Conservation (phyloP, 2,888 invertebrate genomes). For the Oeneis ivallda region DNA sequence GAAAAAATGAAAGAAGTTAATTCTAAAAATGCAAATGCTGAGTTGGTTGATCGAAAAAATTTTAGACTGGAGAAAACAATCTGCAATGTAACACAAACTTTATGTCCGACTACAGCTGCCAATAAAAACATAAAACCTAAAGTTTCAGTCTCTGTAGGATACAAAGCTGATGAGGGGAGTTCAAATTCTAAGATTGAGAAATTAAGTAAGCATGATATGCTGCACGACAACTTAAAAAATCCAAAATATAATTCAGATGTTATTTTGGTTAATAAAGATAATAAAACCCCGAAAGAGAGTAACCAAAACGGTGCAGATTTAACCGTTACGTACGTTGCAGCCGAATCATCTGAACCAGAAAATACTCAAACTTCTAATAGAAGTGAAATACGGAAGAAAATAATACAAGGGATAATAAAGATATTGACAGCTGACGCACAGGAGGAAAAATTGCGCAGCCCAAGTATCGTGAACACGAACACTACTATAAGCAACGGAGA, state of each 20-base stretch:
- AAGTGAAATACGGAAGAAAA: constrained; percentile 27
- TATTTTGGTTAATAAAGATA: not conserved
- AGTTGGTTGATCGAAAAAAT: not conserved
- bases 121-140: not conserved
- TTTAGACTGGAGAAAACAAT: not conserved
- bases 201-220: not conserved
- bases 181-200: not conserved
- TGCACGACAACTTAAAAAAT: not conserved
- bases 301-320: not conserved
- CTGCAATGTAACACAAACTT: not conserved
- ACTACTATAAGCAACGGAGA: constrained; percentile 45
- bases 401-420: constrained; percentile 31
- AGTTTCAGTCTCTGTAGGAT: not conserved
- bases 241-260: not conserved
- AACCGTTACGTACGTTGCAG: not conserved
- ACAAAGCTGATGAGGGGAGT: not conserved
- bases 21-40: not conserved
- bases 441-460: constrained; percentile 41
- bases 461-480: constrained; percentile 43
- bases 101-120: not conserved
- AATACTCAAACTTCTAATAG: constrained; percentile 7
- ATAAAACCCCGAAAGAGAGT: not conserved
- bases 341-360: not conserved
- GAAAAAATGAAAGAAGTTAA: not conserved
- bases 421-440: constrained; percentile 27